Evolutionary conservation across 1,140 invertebrate species (phyloP).

Genomic region (Phenacoccus solenopsis): DNA sequence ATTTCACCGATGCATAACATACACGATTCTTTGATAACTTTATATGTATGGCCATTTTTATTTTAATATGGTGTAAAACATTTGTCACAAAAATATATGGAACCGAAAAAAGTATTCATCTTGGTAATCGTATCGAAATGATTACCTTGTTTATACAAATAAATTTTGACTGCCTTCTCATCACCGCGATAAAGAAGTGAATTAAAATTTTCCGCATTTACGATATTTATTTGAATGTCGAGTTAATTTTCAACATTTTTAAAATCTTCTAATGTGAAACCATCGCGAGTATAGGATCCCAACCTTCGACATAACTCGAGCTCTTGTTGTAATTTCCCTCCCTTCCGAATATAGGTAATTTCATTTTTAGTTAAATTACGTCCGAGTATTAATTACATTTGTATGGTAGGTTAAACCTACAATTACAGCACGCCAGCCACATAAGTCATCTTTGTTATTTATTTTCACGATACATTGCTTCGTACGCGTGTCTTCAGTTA

Average conservation of each 20-base stretch:
- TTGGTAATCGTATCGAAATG: slow-evolving; percentile 13
- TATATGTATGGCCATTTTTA: not conserved
- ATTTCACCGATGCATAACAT: not conserved
- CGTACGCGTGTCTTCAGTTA: too few relatives aligned
- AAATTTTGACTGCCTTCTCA: slow-evolving; percentile 7
- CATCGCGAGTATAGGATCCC: not conserved
- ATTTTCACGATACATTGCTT: too few relatives aligned
- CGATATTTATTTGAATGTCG: slow-evolving; percentile 13
- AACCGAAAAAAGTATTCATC: not conserved
- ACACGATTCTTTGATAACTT: slow-evolving; percentile 3
- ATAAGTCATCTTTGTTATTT: too few relatives aligned
- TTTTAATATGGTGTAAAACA: slow-evolving; percentile 14
- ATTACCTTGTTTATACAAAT: slow-evolving; percentile 18
- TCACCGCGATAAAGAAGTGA: slow-evolving; percentile 19
- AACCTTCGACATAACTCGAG: slow-evolving; percentile 5
- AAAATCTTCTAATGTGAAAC: slow-evolving; percentile 13
- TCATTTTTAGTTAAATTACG: not conserved
- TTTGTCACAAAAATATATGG: not conserved
- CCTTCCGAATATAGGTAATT: not conserved
- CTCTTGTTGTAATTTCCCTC: slow-evolving; percentile 12
- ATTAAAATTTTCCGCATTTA: slow-evolving; percentile 14
- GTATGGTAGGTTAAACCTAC: too few relatives aligned
- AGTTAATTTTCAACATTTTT: slow-evolving; percentile 15
- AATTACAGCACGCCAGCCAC: too few relatives aligned
- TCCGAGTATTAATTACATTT: not conserved